These are phyloP conservation scores for Abramis brama DNA, from an alignment of 2,113 vertebrate species.

Conservation along the genomic window DNA sequence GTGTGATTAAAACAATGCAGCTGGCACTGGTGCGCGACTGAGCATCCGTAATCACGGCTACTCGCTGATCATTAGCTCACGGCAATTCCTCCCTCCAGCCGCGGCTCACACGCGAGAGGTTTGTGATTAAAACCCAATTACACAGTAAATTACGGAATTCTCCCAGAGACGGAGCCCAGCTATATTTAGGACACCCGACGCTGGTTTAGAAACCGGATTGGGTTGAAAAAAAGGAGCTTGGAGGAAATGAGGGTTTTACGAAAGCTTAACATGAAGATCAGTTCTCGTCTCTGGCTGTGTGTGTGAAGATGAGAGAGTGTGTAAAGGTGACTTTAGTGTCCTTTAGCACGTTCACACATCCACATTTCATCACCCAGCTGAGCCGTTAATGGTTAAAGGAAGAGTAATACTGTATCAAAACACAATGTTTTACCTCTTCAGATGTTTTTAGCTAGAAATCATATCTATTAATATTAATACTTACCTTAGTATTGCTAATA, in stretches of 20 bases:
- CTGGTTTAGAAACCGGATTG: conserved; percentile 5
- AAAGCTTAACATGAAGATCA: conserved; percentile 28
- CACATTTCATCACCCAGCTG: neutral
- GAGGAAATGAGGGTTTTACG: conserved; percentile 6
- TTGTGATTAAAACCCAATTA: conserved; percentile 63
- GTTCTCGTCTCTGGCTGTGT: neutral
- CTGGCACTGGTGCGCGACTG: conserved; percentile 32
- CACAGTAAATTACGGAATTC: conserved; percentile 56
- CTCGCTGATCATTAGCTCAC: conserved; percentile 56
- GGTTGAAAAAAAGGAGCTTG: neutral
- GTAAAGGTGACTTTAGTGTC: conserved; percentile 5
- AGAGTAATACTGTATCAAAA: neutral
- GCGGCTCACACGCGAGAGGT: conserved; percentile 27
- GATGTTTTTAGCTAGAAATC: neutral
- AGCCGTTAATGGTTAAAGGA: neutral
- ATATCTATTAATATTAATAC: neutral
- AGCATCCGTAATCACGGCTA: conserved; percentile 43
- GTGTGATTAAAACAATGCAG: conserved; percentile 55
- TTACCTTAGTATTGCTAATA: neutral
- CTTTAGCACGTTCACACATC: neutral
- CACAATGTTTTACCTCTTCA: neutral
- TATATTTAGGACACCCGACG: conserved; percentile 51
- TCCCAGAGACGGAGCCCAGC: conserved; percentile 20
- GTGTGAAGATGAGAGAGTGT: neutral
- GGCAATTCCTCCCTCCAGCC: conserved; percentile 45